Base-by-base conservation (phyloP, 2,113 vertebrate species). In the Oryzias melastigma region DNA sequence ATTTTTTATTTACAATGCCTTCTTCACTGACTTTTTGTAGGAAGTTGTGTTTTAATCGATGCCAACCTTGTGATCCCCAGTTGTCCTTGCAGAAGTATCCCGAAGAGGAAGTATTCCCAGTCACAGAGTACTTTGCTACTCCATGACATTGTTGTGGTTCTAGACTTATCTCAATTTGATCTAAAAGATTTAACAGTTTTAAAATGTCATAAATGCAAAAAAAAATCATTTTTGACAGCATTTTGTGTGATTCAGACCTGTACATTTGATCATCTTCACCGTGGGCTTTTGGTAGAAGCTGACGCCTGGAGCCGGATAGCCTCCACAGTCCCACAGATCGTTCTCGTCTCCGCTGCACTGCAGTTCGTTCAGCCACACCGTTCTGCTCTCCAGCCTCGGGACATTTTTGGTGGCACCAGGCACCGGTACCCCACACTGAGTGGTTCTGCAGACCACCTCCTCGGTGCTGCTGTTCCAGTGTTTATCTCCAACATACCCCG, bases 381-480 rank as follows among this genome's bases (percentile, higher is more conserved):
- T 0, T 4, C 2, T 0, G 0, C 1, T 0, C 0, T 0, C 0
- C 3, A 1, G 0, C 1, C 4, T 14, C 0, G 1, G 1, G 0
- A 0, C 1, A 0, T 27, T 0, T 4, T 0, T 0, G 0, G 0
- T 1, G 0, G 13, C 0, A 0, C 0, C 1, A 0, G 0, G 0
- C 15, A 12, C 0, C 0, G 1, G 19, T 0, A 0, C 0, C 3
- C 87, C 87, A 14, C 87, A 87, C 44, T 57, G 29, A 5, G 62
- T 27, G 44, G 46, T 81, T 2, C 2, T 65, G 71, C 91, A 92
- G 35, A 79, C 79, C 24, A 90, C 89, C 0, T 52, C 0, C 3
- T 65, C 72, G 0, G 74, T 85, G 0, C 0, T 0, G 0, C 0
- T 0, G 1, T 0, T 13, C 91, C 89, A 90, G 2, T 1, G 0